These are phyloP conservation scores for Parthenolecanium corni DNA, from an alignment of 2,888 invertebrate species.

Conservation along the genomic window DNA sequence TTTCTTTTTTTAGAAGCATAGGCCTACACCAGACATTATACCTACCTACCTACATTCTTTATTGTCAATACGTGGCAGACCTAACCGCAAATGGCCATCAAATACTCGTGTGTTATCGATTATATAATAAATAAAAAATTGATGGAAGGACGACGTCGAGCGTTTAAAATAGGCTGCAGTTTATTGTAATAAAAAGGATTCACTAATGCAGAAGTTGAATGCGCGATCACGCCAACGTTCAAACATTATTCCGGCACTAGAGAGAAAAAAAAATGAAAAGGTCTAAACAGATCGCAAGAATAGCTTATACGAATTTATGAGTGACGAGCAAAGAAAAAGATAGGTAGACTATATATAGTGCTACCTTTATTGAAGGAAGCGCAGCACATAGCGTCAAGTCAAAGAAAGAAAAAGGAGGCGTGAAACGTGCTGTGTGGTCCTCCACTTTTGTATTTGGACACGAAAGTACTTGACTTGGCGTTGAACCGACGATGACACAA, in stretches of 20 bases:
- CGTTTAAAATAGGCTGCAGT: neutral
- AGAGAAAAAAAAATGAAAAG: no score
- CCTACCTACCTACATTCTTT: no score
- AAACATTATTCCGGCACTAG: no score
- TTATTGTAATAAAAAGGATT: neutral
- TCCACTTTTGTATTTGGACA: constrained; percentile 2
- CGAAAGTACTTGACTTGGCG: constrained; percentile 16
- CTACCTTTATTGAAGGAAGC: neutral
- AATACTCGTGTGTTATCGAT: no score
- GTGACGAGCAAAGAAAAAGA: neutral
- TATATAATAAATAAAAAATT: neutral
- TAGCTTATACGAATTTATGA: neutral
- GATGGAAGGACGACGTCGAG: neutral
- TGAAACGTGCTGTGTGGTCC: constrained; percentile 25
- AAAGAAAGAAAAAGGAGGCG: constrained; percentile 14
- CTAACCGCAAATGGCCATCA: no score
- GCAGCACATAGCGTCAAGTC: constrained; percentile 2
- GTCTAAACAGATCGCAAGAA: no score
- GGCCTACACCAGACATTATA: no score
- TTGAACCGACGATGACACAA: neutral
- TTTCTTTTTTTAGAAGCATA: no score
- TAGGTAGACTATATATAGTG: neutral
- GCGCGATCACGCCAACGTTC: neutral
- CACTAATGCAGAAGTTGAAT: neutral
- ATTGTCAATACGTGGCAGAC: no score